phyloP scores from a whole-genome alignment of 2,797 vertebrate genomes.

The Schizopygopsis pylzovi region DNA sequence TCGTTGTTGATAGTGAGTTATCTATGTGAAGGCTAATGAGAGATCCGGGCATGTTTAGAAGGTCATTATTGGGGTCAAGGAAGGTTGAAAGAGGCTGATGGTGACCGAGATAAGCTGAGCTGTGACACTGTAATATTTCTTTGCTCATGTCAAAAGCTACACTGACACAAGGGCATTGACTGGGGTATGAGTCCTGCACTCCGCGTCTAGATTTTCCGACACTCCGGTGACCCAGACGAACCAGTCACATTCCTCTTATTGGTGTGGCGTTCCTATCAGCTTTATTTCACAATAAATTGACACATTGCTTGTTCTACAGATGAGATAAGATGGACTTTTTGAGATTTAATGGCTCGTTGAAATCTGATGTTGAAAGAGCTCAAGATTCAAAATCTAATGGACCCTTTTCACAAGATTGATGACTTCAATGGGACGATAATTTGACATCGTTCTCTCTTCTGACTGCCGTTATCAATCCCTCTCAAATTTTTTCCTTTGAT shows the following conservation, averaged over 20 bases:
- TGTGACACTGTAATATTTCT: background rate
- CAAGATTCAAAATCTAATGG: too few species aligned
- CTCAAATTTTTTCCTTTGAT: too few species aligned
- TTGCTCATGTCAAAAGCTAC: background rate
- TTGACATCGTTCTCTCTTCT: too few species aligned
- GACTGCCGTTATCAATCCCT: too few species aligned
- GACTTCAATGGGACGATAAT: too few species aligned
- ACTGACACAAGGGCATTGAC: background rate
- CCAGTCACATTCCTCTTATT: background rate
- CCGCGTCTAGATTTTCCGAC: background rate
- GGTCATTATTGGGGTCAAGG: constrained; percentile 10
- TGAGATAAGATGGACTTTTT: background rate
- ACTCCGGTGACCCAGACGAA: background rate
- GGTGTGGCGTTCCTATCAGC: background rate
- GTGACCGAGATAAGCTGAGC: background rate
- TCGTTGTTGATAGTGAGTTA: background rate
- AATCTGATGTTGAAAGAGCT: background rate
- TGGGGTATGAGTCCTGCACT: background rate
- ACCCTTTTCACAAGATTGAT: too few species aligned
- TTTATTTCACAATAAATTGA: background rate
- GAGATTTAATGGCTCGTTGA: background rate
- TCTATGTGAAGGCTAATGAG: background rate
- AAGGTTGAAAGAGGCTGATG: background rate
- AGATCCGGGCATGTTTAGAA: background rate
- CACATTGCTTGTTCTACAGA: constrained; percentile 8